Evolutionary conservation across 2,113 vertebrate species (phyloP).

Genomic region (Hassar affinis): DNA sequence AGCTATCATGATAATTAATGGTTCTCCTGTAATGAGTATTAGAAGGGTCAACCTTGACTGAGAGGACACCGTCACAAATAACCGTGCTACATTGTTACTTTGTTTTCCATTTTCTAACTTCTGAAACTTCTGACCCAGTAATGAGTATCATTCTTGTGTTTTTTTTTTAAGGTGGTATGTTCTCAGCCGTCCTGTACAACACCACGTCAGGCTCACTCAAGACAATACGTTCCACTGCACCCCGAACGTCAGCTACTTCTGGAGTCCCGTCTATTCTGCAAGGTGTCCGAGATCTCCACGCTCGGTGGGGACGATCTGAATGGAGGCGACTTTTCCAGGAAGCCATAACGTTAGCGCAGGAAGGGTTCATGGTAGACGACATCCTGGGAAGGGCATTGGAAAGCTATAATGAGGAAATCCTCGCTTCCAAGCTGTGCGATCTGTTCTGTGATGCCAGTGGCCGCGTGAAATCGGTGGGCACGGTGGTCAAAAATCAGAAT

Average conservation of each 20-base stretch:
- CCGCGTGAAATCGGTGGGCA: slow-evolving; percentile 45
- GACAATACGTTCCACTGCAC: slow-evolving; percentile 54
- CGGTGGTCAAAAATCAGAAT: slow-evolving; percentile 47
- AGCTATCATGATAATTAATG: slow-evolving; percentile 34
- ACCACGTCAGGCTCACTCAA: slow-evolving; percentile 54
- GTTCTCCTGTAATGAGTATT: slow-evolving; percentile 24
- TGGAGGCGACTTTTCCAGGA: slow-evolving; percentile 62
- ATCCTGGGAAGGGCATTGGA: slow-evolving; percentile 46
- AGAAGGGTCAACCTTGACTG: slow-evolving; percentile 16
- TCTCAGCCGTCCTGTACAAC: slow-evolving; percentile 61
- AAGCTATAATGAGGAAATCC: slow-evolving; percentile 43
- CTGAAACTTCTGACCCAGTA: not conserved
- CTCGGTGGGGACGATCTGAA: slow-evolving; percentile 54
- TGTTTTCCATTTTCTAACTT: slow-evolving; percentile 7
- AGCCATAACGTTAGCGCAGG: slow-evolving; percentile 48
- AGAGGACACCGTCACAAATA: not conserved
- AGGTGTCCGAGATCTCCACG: slow-evolving; percentile 60
- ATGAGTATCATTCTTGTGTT: not conserved
- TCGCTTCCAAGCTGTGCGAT: slow-evolving; percentile 58
- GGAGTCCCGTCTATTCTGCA: slow-evolving; percentile 50
- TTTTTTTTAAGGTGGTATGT: slow-evolving; percentile 54
- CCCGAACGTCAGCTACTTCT: slow-evolving; percentile 21
- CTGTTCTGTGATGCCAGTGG: slow-evolving; percentile 56
- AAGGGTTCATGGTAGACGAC: slow-evolving; percentile 66
- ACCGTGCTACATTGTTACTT: not conserved